A percentile compares a stretch with the other conserved stretches of the same genome.
Evolutionary conservation across 2,797 vertebrate genomes (phyloP).

Genomic region (Lycodopsis pacificus): DNA sequence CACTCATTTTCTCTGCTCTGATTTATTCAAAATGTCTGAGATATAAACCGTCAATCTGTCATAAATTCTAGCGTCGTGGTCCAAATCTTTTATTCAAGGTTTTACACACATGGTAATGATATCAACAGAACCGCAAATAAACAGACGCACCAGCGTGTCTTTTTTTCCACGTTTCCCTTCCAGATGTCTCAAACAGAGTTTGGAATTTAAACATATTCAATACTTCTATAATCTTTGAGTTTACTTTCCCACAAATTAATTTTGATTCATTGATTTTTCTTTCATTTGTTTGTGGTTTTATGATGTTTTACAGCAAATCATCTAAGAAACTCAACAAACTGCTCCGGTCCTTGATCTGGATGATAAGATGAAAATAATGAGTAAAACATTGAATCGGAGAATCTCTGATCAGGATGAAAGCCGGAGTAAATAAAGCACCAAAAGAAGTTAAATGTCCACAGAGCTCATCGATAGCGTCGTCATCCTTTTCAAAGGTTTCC

Average conservation of each 20-base stretch:
- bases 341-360: neutral
- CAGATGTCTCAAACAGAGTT: neutral
- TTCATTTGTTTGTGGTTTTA: neutral
- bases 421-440: neutral
- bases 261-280: neutral
- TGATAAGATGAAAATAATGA: neutral
- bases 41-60: slow-evolving; percentile 12
- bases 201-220: slow-evolving; percentile 4
- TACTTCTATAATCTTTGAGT: neutral
- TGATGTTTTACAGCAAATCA: neutral
- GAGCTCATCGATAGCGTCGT: neutral
- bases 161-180: slow-evolving; percentile 8
- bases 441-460: neutral
- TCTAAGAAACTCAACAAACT: neutral
- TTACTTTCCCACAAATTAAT: neutral
- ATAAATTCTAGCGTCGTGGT: neutral
- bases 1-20: neutral
- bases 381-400: neutral
- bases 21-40: slow-evolving; percentile 14
- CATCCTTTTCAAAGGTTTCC: neutral
- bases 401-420: neutral
- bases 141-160: neutral
- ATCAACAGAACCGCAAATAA: neutral
- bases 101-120: slow-evolving; percentile 12
- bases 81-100: neutral